Evolutionary conservation across 1,140 invertebrate genomes (phyloP).

Genomic region (Triops longicaudatus): DNA sequence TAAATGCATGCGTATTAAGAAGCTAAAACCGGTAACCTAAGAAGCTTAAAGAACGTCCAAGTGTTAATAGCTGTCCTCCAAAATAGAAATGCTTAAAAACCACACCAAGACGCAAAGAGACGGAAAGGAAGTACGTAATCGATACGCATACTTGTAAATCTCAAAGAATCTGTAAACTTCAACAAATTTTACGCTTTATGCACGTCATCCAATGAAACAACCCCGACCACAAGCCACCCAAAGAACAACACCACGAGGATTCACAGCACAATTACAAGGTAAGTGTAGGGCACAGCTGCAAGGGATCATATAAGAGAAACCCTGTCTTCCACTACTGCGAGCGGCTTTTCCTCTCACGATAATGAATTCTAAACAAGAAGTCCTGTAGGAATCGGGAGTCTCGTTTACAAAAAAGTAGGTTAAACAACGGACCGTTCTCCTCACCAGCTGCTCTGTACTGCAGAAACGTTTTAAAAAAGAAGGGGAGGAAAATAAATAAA

Average conservation of each 20-base stretch:
- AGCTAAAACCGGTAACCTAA: no score
- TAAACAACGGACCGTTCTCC: background rate
- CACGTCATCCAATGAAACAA: no score
- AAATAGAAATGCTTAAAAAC: no score
- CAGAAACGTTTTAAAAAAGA: background rate
- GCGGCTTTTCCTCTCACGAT: conserved; percentile 8
- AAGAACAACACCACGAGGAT: background rate
- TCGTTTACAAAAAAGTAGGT: background rate
- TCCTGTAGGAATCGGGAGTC: background rate
- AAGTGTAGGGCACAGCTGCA: background rate
- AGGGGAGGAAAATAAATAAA: background rate
- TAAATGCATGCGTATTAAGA: no score
- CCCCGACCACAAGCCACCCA: no score
- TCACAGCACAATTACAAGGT: background rate
- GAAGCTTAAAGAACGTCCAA: no score
- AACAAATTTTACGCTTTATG: no score
- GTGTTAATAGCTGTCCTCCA: no score
- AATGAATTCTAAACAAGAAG: conserved; percentile 4
- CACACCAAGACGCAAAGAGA: no score
- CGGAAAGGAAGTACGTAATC: no score
- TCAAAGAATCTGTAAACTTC: no score
- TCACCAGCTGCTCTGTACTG: background rate
- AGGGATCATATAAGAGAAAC: conserved; percentile 15
- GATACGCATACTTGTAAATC: no score
- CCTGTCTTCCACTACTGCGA: background rate